A percentile compares a stretch with the other conserved stretches of the same genome.
Conservation (phyloP, 2,888 invertebrate genomes). For the Eupeodes latifasciatus region DNA sequence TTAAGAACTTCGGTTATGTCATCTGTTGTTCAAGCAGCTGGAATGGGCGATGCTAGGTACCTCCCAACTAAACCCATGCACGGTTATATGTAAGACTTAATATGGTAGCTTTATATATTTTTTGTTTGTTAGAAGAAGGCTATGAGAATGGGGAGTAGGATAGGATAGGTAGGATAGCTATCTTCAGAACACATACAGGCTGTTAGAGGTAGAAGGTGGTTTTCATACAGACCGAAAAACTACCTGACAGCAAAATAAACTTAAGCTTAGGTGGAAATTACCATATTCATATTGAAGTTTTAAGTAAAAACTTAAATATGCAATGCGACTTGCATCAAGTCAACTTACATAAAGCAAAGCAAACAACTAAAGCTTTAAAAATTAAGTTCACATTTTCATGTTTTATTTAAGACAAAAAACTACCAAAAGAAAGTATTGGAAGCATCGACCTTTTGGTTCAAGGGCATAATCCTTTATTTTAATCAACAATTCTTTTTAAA, state of each 20-base stretch:
- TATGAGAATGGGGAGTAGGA: neutral
- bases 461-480: too few species aligned
- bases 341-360: neutral
- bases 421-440: too few species aligned
- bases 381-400: neutral
- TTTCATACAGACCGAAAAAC: neutral
- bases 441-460: too few species aligned
- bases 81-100: neutral
- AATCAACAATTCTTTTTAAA: too few species aligned
- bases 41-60: neutral
- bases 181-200: neutral
- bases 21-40: conserved; percentile 17
- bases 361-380: neutral
- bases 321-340: neutral
- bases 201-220: neutral
- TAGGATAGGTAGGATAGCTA: too few species aligned
- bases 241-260: conserved; percentile 11
- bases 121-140: neutral
- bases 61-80: neutral
- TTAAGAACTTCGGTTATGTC: conserved; percentile 27
- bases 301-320: neutral
- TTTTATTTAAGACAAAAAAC: neutral
- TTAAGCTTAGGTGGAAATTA: conserved; percentile 24
- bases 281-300: conserved; percentile 1
- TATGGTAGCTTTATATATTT: neutral